Evolutionary conservation across 2,888 invertebrate species (phyloP), one percentile per base, ranked within the genome.

Genomic region (Cataglyphis rosenhaueri): DNA sequence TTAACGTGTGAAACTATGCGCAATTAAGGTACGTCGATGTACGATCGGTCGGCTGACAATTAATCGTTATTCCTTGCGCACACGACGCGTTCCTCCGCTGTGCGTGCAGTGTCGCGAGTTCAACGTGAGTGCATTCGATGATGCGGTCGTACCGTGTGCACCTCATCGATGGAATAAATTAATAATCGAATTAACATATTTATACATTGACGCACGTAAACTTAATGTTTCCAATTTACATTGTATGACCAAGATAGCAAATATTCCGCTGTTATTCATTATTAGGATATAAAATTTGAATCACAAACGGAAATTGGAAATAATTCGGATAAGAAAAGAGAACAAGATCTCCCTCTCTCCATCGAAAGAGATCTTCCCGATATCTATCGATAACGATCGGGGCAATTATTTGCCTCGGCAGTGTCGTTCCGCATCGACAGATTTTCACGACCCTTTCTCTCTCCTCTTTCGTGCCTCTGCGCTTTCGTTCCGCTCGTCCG

Each of bases 381-480:
- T 25, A 25, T 25, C 29, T 21, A 29, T 57, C 74, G 74, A 74
- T 29, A 35, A 25, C 76, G 76, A 70, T 55, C 76, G 59, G 59
- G 44, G 78, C 78, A 59, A 73, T 71, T 74, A 79, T 59, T 78
- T 73, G 78, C 74, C 73, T 78, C 57, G 76, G 57, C 78, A 15
- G 44, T 59, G 59, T 61, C 78, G 78, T 79, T 79, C 74, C 78
- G 78, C 78, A 44, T 74, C 75, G 74, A 38, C 35, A 59, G 35
- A 52, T 79, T 79, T 79, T 79, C 78, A 73, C 78, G 78, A 79
- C 21, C 74, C 74, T 18, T 21, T 55, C 18, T 71, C 41, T 71
- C 41, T 32, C 12, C 71, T 55, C 75, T 68, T 38, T 70, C 75
- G 75, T 64, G 35, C 48, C 65, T 65, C 32, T 6, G 32, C 6